Evolutionary conservation across 2,797 vertebrate genomes (phyloP).

Genomic region (Phrynocephalus forsythii): DNA sequence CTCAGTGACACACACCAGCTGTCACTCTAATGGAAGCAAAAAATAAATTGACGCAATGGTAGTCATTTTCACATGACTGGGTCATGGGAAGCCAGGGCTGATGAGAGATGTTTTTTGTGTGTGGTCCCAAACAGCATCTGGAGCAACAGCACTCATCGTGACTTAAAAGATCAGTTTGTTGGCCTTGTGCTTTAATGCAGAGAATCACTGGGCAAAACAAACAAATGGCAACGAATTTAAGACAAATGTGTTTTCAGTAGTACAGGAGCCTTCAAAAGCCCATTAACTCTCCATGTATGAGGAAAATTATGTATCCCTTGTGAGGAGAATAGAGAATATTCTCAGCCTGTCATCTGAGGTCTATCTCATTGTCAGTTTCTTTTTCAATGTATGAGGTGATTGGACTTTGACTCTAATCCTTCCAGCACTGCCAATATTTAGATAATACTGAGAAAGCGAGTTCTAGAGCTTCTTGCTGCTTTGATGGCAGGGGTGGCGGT

Average conservation of each 20-base stretch:
- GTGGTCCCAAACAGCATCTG: not conserved
- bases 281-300: not conserved
- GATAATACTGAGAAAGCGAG: constrained; percentile 26
- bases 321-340: constrained; percentile 22
- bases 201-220: constrained; percentile 4
- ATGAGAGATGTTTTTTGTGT: not conserved
- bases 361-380: constrained; percentile 32
- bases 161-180: constrained; percentile 26
- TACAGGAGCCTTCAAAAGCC: not conserved
- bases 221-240: not conserved
- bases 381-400: constrained; percentile 26
- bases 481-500: not conserved
- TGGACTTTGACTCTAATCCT: constrained; percentile 23
- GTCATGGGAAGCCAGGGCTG: not conserved
- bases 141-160: not conserved
- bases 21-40: not conserved
- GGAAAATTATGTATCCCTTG: constrained; percentile 40
- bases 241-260: not conserved
- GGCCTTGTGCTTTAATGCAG: constrained; percentile 1
- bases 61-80: not conserved
- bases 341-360: constrained; percentile 34
- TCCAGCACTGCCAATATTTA: constrained; percentile 1
- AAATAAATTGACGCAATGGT: not conserved
- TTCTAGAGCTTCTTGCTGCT: constrained; percentile 12
- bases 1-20: not conserved